Base-by-base conservation (phyloP, 1,140 invertebrate genomes). In the Copidosoma floridanum region DNA sequence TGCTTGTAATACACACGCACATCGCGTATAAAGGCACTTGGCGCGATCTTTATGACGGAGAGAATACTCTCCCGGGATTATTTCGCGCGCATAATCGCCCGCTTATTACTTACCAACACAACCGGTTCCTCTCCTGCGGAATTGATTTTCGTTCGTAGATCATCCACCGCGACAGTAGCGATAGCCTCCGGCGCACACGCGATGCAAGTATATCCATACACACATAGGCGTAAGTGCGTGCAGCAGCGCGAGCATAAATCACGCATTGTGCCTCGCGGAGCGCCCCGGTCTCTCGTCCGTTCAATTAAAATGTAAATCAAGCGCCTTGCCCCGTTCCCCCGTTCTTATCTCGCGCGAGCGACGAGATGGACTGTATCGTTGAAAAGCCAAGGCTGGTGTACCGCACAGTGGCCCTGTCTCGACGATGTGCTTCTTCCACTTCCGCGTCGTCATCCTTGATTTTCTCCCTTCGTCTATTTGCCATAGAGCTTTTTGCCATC, bases 271-370 rank as follows among this genome's bases (percentile, higher is more conserved):
- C 21, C 50, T 50, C n/a, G n/a, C n/a, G n/a, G n/a, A n/a, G n/a
- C n/a, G n/a, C n/a, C 57, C 55, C 23, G 43, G 47, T 63, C 38
- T 26, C 61, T 66, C 65, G 56, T 72, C 72, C 68, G 59, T 71
- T 69, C 69, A 68, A 78, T 78, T 75, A 73, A 76, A 75, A 77
- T 76, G 75, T 75, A 74, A 77, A 77, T 76, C 64, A 61, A 54
- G 14, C 52, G 41, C 52, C 18, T 14, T 26, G 12, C 44, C 24
- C 26, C 52, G 26, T 14, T 26, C 14, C 44, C 24, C 26, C 35
- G 32, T 32, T 20, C 12, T 41, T 37, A 47, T 57, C 44, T 57
- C 32, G 38, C 24, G 24, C 40, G 10, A 20, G n/a, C n/a, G n/a
- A n/a, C n/a, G n/a, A n/a, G n/a, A n/a, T 37, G 32, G 8, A 14